Evolutionary conservation across 1,140 invertebrate species (phyloP), one percentile per base, ranked within the genome.

Genomic region (Drosophila tsacasi): DNA sequence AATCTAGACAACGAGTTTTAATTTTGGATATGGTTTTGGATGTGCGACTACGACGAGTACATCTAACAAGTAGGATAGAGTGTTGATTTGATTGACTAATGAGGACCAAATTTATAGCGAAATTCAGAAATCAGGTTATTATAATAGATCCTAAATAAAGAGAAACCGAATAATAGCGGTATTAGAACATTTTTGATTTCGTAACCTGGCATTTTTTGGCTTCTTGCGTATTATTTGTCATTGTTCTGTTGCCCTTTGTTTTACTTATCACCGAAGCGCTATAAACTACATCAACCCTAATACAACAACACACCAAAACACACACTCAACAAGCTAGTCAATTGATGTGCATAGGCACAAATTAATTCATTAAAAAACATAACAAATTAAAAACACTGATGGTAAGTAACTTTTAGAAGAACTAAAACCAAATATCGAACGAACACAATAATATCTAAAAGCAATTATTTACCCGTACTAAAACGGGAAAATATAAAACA

Each of bases 61-160:
- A 57, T 61, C 35, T 42, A 76, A 62, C 44, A 47, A 23, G 39
- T 75, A 79, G 71, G 76, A 49, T 87, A 71, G 71, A 76, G 71
- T 76, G 49, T 87, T 76, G 71, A 79, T 87, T 86, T 65, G 25
- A 79, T 72, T 86, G 61, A 85, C 75, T 50, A 76, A 81, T 90
- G 85, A 84, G 84, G 84, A 89, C 84, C 84, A 89, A 71, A 76
- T 72, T 87, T 81, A 46, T 89, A 90, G 78, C 50, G 25, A 76
- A 90, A 90, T 89, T 87, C 73, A 69, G 44, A 72, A 81, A 81
- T 82, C 83, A 71, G 75, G 65, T 85, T 66, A 75, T 60, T 66
- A 39, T 25, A 58, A 32, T 65, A 52, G 75, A 61, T 46, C 62
- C 47, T 75, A 49, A 19, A 49, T 17, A 57, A 42, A 42, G 12